These are phyloP conservation scores for Sinosuthora webbiana DNA, from an alignment of 2,113 vertebrate genomes.

Conservation along the genomic window DNA sequence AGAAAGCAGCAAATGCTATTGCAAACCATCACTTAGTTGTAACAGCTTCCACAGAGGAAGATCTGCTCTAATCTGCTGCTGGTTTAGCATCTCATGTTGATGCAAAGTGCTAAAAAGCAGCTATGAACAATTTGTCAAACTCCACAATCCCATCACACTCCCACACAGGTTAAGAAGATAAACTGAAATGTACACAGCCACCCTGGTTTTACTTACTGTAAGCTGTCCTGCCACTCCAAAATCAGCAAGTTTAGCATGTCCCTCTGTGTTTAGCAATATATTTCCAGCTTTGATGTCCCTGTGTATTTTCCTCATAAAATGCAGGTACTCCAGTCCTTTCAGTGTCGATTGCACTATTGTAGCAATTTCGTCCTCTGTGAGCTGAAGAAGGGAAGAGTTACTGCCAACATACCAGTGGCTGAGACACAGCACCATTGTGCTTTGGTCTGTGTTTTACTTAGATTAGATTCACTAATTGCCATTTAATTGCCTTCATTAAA, in stretches of 20 bases:
- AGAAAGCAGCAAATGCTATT: background rate
- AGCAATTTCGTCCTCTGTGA: constrained; percentile 91
- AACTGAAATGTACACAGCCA: background rate
- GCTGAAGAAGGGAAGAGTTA: constrained; percentile 69
- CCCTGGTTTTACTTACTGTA: constrained; percentile 78
- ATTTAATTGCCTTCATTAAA: background rate
- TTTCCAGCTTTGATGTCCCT: constrained; percentile 96
- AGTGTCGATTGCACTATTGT: constrained; percentile 88
- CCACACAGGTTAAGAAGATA: background rate
- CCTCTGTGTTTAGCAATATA: constrained; percentile 91
- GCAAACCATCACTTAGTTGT: background rate
- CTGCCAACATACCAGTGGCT: background rate
- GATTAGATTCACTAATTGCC: background rate
- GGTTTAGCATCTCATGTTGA: background rate
- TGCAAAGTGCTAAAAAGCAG: background rate
- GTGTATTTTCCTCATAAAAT: constrained; percentile 99
- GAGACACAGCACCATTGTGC: background rate
- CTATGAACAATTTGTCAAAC: background rate
- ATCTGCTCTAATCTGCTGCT: background rate
- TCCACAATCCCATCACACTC: background rate
- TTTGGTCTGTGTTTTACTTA: background rate
- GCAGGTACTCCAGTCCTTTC: constrained; percentile 92
- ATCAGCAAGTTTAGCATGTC: constrained; percentile 93
- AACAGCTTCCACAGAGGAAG: background rate
- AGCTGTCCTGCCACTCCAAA: constrained; percentile 95